Base-by-base conservation (phyloP, 1,140 invertebrate species). In the Hypsibius dujardini region DNA sequence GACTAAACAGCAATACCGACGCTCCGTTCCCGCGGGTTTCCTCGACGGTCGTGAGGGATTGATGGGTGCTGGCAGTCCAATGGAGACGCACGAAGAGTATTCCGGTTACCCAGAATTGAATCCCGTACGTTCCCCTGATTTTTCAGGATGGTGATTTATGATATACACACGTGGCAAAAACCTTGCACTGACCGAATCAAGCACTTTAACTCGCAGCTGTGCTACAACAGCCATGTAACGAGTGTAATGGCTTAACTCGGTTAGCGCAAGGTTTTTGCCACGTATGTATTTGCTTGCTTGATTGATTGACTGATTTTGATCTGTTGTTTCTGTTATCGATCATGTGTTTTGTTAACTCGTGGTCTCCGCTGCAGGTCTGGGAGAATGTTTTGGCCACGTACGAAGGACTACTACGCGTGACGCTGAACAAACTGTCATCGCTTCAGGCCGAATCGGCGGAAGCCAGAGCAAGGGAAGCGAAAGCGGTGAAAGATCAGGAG, bases 311-410 rank as follows among this genome's bases (percentile, higher is more conserved):
- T n/a, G n/a, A n/a, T n/a, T 56, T 56, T 56, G 7, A n/a, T 56
- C 50, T 56, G n/a, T 7, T n/a, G 7, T 56, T 56, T n/a, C 7
- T 7, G n/a, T 56, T 56, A 56, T 56, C 50, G 7, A n/a, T 56
- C 7, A 56, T n/a, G 7, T 7, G 7, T 56, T 56, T 56, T n/a
- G 7, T n/a, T 56, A 7, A n/a, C 50, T 7, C n/a, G 7, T 56
- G 50, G 7, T n/a, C 50, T 7, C 50, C n/a, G 7, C n/a, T 7
- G 7, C 50, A 67, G 62, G 62, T 67, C 12, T 67, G 62, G 62
- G 62, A 67, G 62, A 67, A 67, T 67, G 62, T 67, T 3, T 3
- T 67, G 62, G 7, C 62, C 7, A 67, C 42, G 62, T 67, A 67
- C 42, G 62, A 67, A 42, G 62, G 62, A 12, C 7, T 67, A 3